phyloP scores from a whole-genome alignment of 92 coral and sea anemone species.

The Muricea muricata region DNA sequence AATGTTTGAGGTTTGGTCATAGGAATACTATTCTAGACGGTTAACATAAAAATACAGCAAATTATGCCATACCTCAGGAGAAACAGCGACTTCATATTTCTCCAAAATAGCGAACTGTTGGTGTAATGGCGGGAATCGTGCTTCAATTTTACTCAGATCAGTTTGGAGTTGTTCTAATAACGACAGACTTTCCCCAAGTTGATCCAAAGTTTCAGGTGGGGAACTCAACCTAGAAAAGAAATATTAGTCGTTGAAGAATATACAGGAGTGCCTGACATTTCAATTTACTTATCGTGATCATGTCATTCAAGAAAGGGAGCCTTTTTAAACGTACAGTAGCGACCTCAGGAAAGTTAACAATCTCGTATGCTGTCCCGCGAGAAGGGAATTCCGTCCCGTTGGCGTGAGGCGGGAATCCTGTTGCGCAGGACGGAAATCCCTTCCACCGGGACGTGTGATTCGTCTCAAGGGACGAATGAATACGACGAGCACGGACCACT shows the following conservation, averaged over 20 bases:
- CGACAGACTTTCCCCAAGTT: slow-evolving; percentile 91
- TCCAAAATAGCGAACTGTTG: slow-evolving; percentile 97
- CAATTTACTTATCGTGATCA: no score
- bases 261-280: background rate
- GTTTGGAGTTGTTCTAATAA: slow-evolving; percentile 91
- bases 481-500: no score
- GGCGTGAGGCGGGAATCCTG: no score
- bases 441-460: no score
- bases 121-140: slow-evolving; percentile 95
- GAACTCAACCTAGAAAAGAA: slow-evolving; percentile 79
- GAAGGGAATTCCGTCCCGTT: no score
- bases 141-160: slow-evolving; percentile 91
- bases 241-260: background rate
- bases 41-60: background rate
- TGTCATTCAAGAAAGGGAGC: no score
- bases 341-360: no score
- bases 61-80: slow-evolving; percentile 78
- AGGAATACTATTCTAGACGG: no score
- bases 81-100: slow-evolving; percentile 97
- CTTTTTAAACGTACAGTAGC: background rate
- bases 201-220: slow-evolving; percentile 97
- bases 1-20: no score
- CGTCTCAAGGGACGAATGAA: no score
- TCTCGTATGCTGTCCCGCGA: no score
- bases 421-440: no score